Evolutionary conservation across 1,140 invertebrate genomes (phyloP).

Genomic region (Cryptotermes secundus): DNA sequence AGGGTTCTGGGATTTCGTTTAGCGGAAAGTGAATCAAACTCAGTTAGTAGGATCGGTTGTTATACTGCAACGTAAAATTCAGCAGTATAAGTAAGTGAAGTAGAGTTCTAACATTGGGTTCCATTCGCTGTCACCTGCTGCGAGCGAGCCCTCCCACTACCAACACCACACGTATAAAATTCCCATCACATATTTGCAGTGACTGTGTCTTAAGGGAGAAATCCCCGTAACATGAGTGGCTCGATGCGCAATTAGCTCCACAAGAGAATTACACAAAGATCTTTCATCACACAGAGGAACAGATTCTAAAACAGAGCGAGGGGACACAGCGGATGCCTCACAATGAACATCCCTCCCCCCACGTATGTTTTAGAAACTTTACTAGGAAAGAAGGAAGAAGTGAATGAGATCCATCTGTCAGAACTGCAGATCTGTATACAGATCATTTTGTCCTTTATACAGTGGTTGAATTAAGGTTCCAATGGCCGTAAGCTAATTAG

Average conservation of each 20-base stretch:
- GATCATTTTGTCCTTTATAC: too few species aligned
- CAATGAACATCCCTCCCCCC: constrained; percentile 6
- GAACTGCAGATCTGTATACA: neutral
- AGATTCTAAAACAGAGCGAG: neutral
- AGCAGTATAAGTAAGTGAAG: neutral
- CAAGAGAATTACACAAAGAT: constrained; percentile 17
- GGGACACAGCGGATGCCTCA: neutral
- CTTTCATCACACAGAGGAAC: neutral
- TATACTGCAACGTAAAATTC: neutral
- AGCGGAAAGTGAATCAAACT: too few species aligned
- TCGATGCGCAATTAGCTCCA: neutral
- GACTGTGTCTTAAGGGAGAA: constrained; percentile 14
- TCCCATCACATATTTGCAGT: constrained; percentile 15
- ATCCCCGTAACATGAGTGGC: neutral
- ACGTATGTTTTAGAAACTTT: neutral
- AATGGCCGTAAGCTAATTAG: too few species aligned
- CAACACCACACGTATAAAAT: constrained; percentile 5
- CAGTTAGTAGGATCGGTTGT: too few species aligned
- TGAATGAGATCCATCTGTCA: neutral
- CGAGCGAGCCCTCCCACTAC: neutral
- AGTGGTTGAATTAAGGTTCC: too few species aligned
- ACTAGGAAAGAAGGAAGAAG: neutral
- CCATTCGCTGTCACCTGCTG: neutral
- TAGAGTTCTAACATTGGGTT: neutral
- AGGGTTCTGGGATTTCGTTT: neutral